Percentiles rank a stretch among this genome's conserved stretches.
Evolutionary conservation across 2,113 vertebrate genomes (phyloP).

Genomic region (Pelusios castaneus): DNA sequence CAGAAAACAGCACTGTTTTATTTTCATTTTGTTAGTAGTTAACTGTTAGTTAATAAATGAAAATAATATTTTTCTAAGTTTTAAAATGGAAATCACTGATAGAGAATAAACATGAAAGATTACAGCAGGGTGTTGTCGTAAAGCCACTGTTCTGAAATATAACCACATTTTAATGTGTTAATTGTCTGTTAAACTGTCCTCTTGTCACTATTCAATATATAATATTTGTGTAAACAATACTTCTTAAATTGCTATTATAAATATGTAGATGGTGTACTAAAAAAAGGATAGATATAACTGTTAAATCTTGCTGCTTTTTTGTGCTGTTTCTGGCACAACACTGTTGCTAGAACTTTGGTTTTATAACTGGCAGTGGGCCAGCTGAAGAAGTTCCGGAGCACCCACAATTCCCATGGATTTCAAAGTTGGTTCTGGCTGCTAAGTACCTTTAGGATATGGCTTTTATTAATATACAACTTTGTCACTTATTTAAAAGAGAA

Average conservation of each 20-base stretch:
- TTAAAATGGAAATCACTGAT: not conserved
- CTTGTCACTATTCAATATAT: not conserved
- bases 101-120: not conserved
- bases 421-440: not conserved
- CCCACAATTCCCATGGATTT: not conserved
- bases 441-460: not conserved
- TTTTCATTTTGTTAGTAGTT: not conserved
- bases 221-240: not conserved
- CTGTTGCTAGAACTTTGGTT: not conserved
- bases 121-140: not conserved
- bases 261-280: not conserved
- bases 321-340: not conserved
- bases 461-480: not conserved
- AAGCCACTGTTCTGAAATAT: not conserved
- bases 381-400: not conserved
- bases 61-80: not conserved
- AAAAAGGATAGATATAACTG: not conserved
- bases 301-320: not conserved
- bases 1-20: not conserved
- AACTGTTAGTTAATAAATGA: not conserved
- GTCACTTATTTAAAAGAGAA: not conserved
- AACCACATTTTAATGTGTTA: not conserved
- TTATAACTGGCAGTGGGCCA: not conserved
- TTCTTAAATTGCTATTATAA: not conserved
- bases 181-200: not conserved